Conservation (phyloP, 2,888 invertebrate species). For the Cheilosia soror region DNA sequence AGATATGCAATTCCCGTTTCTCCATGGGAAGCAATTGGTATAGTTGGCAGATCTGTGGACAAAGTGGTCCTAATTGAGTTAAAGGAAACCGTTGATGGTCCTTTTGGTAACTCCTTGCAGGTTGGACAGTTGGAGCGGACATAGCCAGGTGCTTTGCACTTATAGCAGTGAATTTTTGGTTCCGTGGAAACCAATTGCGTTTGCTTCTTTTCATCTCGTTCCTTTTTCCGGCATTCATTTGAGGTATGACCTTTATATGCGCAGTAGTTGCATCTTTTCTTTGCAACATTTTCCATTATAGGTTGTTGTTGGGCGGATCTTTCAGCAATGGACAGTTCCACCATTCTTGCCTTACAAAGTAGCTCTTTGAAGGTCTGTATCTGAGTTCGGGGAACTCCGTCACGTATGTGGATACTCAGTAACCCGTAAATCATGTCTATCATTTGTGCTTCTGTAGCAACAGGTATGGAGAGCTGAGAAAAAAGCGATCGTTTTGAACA, state of each 20-base stretch:
- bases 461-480: conserved; percentile 1
- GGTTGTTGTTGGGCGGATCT: not conserved
- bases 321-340: conserved; percentile 7
- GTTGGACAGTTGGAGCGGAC: conserved; percentile 24
- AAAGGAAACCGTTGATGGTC: conserved; percentile 25
- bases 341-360: conserved; percentile 22
- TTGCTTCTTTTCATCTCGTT: not conserved
- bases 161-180: conserved; percentile 29
- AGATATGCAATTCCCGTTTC: conserved; percentile 38
- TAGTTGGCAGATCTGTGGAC: conserved; percentile 25
- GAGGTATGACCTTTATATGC: not conserved
- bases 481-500: conserved; percentile 36
- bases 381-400: not conserved
- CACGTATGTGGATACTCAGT: conserved; percentile 22
- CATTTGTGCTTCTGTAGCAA: conserved; percentile 1
- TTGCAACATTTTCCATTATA: not conserved
- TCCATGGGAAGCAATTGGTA: conserved; percentile 29
- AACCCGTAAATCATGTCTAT: conserved; percentile 34
- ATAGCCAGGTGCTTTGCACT: conserved; percentile 19
- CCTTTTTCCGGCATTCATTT: conserved; percentile 30
- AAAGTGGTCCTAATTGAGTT: conserved; percentile 27
- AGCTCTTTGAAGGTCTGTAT: conserved; percentile 18
- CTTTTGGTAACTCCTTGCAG: conserved; percentile 21
- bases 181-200: not conserved
- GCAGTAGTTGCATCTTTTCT: conserved; percentile 19